Evolutionary conservation across 2,888 invertebrate genomes (phyloP).

Genomic region (Lepetodrilus schrolli): DNA sequence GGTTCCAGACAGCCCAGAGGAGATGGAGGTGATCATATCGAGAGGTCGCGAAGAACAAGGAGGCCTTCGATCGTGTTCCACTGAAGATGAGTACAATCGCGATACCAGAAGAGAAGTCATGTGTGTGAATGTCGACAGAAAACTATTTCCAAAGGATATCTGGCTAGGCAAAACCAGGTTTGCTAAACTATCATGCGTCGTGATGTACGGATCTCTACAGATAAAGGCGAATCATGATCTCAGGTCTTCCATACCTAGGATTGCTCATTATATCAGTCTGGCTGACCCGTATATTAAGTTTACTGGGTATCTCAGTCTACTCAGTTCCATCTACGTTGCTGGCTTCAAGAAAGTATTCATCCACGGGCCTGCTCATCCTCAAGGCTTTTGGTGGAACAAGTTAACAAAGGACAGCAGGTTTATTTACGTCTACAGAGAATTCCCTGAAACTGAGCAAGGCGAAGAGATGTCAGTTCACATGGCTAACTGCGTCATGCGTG

Average conservation of each 20-base stretch:
- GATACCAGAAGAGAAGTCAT: not conserved
- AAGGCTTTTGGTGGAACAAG: conserved; percentile 38
- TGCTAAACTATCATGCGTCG: conserved; percentile 20
- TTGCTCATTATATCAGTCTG: conserved; percentile 37
- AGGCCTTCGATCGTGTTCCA: conserved; percentile 27
- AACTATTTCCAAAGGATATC: conserved; percentile 33
- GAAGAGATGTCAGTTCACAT: conserved; percentile 10
- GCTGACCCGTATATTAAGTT: conserved; percentile 29
- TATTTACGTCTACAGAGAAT: conserved; percentile 28
- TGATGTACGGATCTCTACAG: conserved; percentile 29
- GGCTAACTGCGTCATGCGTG: conserved; percentile 30
- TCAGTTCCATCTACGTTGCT: conserved; percentile 38
- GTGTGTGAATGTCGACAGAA: conserved; percentile 20
- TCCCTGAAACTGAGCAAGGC: not conserved
- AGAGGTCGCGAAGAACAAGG: conserved; percentile 13
- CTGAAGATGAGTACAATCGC: conserved; percentile 15
- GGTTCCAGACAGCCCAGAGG: conserved; percentile 8
- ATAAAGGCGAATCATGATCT: not conserved
- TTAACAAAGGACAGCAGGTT: not conserved
- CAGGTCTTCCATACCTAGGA: conserved; percentile 14
- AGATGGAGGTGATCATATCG: conserved; percentile 14
- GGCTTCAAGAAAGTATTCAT: conserved; percentile 37
- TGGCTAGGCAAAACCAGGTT: conserved; percentile 30
- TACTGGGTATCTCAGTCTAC: conserved; percentile 35
- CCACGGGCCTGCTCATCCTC: conserved; percentile 33